phyloP scores from a whole-genome alignment of 1,140 invertebrate species.

The Caenorhabditis remanei region DNA sequence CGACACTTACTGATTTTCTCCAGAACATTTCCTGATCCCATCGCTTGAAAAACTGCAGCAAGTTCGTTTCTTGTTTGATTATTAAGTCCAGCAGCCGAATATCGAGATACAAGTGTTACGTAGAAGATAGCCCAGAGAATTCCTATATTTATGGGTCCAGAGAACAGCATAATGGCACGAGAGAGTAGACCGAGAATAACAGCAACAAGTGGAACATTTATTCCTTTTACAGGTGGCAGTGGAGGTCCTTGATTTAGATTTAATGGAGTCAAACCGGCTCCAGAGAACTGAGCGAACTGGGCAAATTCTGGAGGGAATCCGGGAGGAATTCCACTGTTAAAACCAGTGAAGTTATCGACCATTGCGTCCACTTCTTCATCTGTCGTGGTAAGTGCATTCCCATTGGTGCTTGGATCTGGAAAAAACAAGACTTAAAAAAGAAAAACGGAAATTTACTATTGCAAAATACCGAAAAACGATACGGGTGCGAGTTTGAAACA shows the following conservation, averaged over 20 bases:
- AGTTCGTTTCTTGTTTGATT: constrained; percentile 45
- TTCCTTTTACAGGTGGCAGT: constrained; percentile 6
- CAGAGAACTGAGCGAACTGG: constrained; percentile 30
- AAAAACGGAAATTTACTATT: too few species aligned
- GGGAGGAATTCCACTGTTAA: background rate
- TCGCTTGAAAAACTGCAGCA: constrained; percentile 21
- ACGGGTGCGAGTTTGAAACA: too few species aligned
- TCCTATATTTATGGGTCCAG: constrained; percentile 50
- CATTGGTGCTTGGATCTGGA: background rate
- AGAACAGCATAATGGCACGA: constrained; percentile 42
- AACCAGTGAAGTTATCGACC: background rate
- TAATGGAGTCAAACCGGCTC: background rate
- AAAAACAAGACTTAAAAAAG: too few species aligned
- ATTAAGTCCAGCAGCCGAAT: constrained; percentile 27
- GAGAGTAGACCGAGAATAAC: constrained; percentile 6
- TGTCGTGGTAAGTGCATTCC: background rate
- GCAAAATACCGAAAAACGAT: too few species aligned
- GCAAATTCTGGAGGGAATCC: constrained; percentile 4
- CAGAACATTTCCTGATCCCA: background rate
- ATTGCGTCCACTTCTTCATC: background rate
- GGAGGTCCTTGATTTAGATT: constrained; percentile 9
- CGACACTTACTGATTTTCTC: constrained; percentile 23
- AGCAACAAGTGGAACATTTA: constrained; percentile 36
- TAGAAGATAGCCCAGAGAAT: constrained; percentile 42
- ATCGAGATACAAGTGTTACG: constrained; percentile 29